These are phyloP conservation scores for Conchocele bisecta DNA, from an alignment of 2,888 invertebrate species.

Conservation along the genomic window DNA sequence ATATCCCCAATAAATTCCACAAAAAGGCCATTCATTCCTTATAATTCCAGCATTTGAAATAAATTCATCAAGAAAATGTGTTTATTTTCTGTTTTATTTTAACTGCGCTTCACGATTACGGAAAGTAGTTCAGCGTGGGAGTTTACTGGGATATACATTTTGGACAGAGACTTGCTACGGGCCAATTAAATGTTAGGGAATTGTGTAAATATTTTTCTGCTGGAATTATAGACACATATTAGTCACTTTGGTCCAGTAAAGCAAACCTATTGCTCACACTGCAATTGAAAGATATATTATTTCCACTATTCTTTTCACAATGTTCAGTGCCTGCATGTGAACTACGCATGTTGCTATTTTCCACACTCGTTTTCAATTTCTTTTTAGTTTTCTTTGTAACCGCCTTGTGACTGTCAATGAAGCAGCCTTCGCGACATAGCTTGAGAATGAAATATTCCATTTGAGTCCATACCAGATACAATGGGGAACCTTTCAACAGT, in stretches of 20 bases:
- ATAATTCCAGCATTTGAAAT: too few relatives aligned
- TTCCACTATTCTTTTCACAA: conserved; percentile 7
- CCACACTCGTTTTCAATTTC: conserved; percentile 23
- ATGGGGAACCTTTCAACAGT: conserved; percentile 58
- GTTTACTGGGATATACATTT: too few relatives aligned
- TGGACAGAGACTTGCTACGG: too few relatives aligned
- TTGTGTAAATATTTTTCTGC: too few relatives aligned
- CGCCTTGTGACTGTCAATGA: not conserved
- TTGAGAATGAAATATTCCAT: conserved; percentile 14
- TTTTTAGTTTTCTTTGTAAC: conserved; percentile 20
- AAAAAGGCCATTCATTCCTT: too few relatives aligned
- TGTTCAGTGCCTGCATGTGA: not conserved
- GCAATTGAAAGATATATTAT: conserved; percentile 40
- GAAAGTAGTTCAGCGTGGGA: too few relatives aligned
- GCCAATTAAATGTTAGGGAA: too few relatives aligned
- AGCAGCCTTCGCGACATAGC: conserved; percentile 11
- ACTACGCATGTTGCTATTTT: conserved; percentile 5
- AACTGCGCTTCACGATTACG: too few relatives aligned
- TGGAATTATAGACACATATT: too few relatives aligned
- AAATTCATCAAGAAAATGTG: too few relatives aligned
- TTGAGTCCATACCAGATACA: conserved; percentile 34
- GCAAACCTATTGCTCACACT: conserved; percentile 50
- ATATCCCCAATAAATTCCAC: too few relatives aligned
- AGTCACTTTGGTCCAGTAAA: conserved; percentile 34
- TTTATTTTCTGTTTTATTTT: too few relatives aligned